These are phyloP conservation scores for Myiagra hebetior DNA, from an alignment of 2,113 vertebrate genomes.

Conservation along the genomic window DNA sequence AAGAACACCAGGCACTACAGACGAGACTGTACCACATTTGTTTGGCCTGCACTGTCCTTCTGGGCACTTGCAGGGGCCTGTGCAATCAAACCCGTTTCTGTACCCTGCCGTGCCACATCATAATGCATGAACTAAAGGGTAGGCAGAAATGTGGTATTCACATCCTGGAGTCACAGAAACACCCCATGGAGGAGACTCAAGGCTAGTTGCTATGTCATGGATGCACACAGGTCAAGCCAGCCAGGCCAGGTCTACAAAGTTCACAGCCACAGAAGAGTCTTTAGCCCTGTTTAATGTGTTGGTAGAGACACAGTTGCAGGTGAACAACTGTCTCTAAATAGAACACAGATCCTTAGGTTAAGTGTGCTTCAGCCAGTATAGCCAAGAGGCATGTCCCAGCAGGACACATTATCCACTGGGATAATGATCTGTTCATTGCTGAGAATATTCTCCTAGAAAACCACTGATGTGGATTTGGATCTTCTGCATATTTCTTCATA, in stretches of 20 bases:
- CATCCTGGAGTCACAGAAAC: not conserved
- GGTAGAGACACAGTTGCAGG: fast-evolving
- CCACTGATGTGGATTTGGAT: not conserved
- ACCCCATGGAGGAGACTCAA: not conserved
- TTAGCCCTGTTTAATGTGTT: not conserved
- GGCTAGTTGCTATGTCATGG: not conserved
- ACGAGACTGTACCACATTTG: not conserved
- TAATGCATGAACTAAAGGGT: not conserved
- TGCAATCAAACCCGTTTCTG: not conserved
- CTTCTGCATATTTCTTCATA: not conserved
- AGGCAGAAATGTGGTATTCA: not conserved
- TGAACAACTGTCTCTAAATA: not conserved
- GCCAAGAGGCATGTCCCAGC: not conserved
- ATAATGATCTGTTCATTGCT: not conserved
- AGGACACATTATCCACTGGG: not conserved
- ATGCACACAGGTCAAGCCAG: not conserved
- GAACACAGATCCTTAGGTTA: not conserved
- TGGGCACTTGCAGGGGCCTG: not conserved
- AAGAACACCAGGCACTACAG: not conserved
- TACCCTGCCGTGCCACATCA: no score
- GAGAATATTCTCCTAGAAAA: not conserved
- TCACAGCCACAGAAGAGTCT: not conserved
- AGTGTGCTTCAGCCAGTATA: not conserved
- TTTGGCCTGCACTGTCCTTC: not conserved
- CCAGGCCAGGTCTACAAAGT: not conserved